A percentile compares a stretch with the other conserved stretches of the same genome.
Conservation (phyloP, 2,888 invertebrate genomes). For the Cantharis flavilabris region DNA sequence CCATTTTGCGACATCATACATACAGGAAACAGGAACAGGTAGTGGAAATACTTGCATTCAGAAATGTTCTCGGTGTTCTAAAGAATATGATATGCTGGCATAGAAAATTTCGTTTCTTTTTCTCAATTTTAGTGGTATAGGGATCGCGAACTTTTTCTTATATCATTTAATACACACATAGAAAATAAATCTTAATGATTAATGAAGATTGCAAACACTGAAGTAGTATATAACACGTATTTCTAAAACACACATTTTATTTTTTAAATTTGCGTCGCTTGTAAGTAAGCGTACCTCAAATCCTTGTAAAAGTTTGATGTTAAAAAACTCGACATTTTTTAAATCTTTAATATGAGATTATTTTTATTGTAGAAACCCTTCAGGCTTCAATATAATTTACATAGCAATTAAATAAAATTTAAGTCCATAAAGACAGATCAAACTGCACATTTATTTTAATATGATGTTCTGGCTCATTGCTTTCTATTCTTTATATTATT, state of each 20-base stretch:
- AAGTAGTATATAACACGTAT: not conserved
- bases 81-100: constrained; percentile 13
- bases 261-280: not conserved
- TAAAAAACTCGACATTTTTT: not conserved
- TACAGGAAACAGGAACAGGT: constrained; percentile 30
- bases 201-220: constrained; percentile 32
- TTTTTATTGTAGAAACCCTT: not conserved
- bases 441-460: too few relatives aligned
- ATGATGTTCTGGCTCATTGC: too few relatives aligned
- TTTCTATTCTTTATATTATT: too few relatives aligned
- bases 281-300: not conserved
- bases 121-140: constrained; percentile 7
- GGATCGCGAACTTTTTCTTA: constrained; percentile 11
- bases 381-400: not conserved
- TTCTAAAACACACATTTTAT: not conserved
- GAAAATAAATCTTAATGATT: constrained; percentile 37
- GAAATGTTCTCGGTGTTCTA: constrained; percentile 25
- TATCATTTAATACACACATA: constrained; percentile 35
- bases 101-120: constrained; percentile 20
- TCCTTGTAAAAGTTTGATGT: not conserved
- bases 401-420: too few relatives aligned
- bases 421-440: too few relatives aligned
- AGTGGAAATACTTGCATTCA: constrained; percentile 32
- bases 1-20: constrained; percentile 26
- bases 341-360: not conserved